Percentiles rank a stretch among this genome's conserved stretches.
phyloP scores from a whole-genome alignment of 30 jellyfish, hydroid and myxozoan species.

The Aurelia coerulea region DNA sequence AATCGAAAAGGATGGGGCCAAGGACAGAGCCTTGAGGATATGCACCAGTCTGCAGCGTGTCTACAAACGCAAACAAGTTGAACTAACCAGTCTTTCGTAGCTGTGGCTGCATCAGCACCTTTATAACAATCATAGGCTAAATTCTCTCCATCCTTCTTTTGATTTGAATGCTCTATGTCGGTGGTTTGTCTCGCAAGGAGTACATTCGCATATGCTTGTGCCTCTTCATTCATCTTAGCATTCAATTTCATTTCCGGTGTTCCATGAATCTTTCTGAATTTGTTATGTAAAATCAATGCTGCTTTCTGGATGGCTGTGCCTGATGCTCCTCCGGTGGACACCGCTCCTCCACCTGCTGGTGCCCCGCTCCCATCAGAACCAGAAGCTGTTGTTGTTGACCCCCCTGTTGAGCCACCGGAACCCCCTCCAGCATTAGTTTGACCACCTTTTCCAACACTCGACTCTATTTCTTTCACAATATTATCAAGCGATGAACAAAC shows the following conservation, averaged over 20 bases:
- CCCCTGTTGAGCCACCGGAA: background rate
- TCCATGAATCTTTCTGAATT: slow-evolving; percentile 79
- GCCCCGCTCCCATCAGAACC: too few species aligned
- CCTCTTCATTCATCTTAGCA: slow-evolving; percentile 71
- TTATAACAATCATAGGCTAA: slow-evolving; percentile 75
- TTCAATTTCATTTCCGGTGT: slow-evolving; percentile 74
- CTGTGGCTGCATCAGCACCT: background rate
- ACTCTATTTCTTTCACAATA: slow-evolving; percentile 33
- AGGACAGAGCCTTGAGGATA: too few species aligned
- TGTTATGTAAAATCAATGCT: slow-evolving; percentile 79
- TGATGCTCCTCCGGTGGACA: too few species aligned
- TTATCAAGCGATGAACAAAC: slow-evolving; percentile 47
- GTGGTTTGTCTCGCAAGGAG: too few species aligned
- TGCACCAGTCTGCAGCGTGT: too few species aligned
- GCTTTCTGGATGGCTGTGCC: background rate
- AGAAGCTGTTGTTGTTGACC: too few species aligned
- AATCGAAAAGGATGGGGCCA: too few species aligned
- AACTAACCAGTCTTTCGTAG: background rate
- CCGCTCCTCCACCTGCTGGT: too few species aligned
- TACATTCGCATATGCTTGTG: slow-evolving; percentile 84
- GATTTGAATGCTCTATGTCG: too few species aligned
- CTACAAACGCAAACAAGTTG: too few species aligned
- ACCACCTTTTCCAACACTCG: slow-evolving; percentile 27
- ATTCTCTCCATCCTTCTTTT: too few species aligned
- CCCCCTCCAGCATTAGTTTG: background rate